Evolutionary conservation across 2,797 vertebrate genomes (phyloP), one percentile per base, ranked within the genome.

Genomic region (Esox masquinongy): DNA sequence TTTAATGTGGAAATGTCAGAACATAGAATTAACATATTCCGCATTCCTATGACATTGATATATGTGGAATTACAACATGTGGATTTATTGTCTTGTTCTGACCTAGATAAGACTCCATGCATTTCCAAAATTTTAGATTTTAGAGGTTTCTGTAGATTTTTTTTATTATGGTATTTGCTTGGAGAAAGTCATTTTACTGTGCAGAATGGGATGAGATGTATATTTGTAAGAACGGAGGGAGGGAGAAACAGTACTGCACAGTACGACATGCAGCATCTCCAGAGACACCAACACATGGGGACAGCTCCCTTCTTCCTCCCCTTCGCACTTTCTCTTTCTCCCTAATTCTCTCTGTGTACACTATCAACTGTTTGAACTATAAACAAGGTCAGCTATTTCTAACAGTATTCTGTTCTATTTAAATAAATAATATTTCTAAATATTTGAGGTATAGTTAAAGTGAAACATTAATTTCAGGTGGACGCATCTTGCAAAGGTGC

Each of bases 221-320:
- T 16, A 14, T 68, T 29, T 19, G 76, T 76, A 82, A 78, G 78
- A 83, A 78, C 74, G 56, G 70, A 50, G 16, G 19, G 24, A 70
- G 73, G 73, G 50, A 53, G 24, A 26, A 69, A 76, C 16, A 51
- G 50, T 22, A 64, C 61, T 4, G 26, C 24, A 26, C 12, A 26
- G 59, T 8, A 63, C 34, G 29, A 17, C 50, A 12, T 14, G 29
- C 61, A 64, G 24, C 68, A 78, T 87, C 83, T 84, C 80, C 49
- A 59, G 79, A 88, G 86, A 89, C 50, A 56, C 56, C n/a, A 56
- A 56, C 8, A 22, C 53, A 56, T 56, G 51, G 51, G 84, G 82
- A 80, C 75, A 71, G 68, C 53, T 68, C 84, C 78, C 56, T 82
- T 69, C 70, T 22, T 31, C 8, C 64, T 74, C 69, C 51, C 72